Base-by-base conservation (phyloP, 53 echinoderm and acorn worm species). In the Actinopyga echinites region DNA sequence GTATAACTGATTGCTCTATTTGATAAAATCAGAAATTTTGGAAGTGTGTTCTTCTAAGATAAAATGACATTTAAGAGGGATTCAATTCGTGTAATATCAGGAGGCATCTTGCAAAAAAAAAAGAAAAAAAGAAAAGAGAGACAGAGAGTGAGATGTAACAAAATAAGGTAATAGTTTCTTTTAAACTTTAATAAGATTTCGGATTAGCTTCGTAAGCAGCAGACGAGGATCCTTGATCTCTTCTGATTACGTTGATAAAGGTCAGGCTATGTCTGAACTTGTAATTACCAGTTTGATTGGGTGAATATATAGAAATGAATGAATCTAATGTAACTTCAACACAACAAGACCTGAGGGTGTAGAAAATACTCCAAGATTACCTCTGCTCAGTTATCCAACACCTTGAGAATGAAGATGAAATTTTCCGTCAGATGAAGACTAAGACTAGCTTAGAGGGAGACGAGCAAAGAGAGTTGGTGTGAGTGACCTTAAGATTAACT, bases 381-480 rank as follows among this genome's bases (percentile, higher is more conserved):
- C 71, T 71, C 71, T 71, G 71, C 44, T 71, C 42, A 71, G 71
- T 71, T 71, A 71, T 44, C 71, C 71, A 71, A 71, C 71, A 71
- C 71, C 71, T 71, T 71, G 44, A 71, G 26, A 71, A 49, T 15
- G 49, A 17, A 49, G 49, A 49, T 49, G 42, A 71, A 71, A 71
- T 40, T 71, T 71, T 40, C 42, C 44, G 38, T 44, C 71, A 71
- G 40, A 40, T 71, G 44, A 71, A 40, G 32, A 23, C 21, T 40
- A 71, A 71, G 44, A 43, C 71, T 44, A 22, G 71, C 71, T 71
- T 71, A 32, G 44, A 71, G 38, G 42, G 42, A 71, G 71, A 44
- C 71, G 37, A 71, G 71, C 44, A n/a, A 22, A 25, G 44, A 29
- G 40, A 8, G 22, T 31, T 63, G n/a, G 71, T 71, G 71, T 71